A percentile compares a stretch with the other conserved stretches of the same genome.
Evolutionary conservation across 2,888 invertebrate species (phyloP).

Genomic region (Drosophila tripunctata): DNA sequence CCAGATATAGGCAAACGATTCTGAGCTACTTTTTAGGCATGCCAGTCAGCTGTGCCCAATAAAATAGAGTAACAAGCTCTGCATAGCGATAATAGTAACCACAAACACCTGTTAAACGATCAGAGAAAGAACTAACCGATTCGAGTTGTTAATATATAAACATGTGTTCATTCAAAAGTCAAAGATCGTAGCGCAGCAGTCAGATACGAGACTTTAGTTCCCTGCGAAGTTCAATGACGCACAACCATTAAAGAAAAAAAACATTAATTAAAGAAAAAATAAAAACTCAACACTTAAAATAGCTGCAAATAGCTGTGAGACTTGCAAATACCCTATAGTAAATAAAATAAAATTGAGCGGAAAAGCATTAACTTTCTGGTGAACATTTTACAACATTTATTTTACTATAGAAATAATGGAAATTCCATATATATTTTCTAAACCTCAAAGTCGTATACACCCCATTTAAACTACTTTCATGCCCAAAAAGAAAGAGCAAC

Average conservation of each 20-base stretch:
- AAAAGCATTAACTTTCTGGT: too few relatives aligned
- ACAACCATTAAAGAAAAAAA: constrained; percentile 28
- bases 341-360: too few relatives aligned
- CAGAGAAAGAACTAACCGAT: background rate
- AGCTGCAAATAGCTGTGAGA: background rate
- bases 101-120: background rate
- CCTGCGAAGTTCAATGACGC: constrained; percentile 50
- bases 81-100: constrained; percentile 18
- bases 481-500: constrained; percentile 44
- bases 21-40: constrained; percentile 47
- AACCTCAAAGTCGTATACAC: background rate
- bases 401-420: too few relatives aligned
- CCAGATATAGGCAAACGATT: background rate
- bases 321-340: background rate
- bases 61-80: constrained; percentile 27
- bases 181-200: background rate
- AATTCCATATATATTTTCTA: too few relatives aligned
- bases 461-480: background rate
- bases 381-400: too few relatives aligned
- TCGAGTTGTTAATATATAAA: background rate
- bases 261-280: constrained; percentile 6
- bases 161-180: background rate
- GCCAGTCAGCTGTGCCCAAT: constrained; percentile 48
- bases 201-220: constrained; percentile 2
- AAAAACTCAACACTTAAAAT: background rate